These are phyloP conservation scores for Mormyrops boulengeri DNA, from an alignment of 2,797 vertebrate genomes.

Conservation along the genomic window DNA sequence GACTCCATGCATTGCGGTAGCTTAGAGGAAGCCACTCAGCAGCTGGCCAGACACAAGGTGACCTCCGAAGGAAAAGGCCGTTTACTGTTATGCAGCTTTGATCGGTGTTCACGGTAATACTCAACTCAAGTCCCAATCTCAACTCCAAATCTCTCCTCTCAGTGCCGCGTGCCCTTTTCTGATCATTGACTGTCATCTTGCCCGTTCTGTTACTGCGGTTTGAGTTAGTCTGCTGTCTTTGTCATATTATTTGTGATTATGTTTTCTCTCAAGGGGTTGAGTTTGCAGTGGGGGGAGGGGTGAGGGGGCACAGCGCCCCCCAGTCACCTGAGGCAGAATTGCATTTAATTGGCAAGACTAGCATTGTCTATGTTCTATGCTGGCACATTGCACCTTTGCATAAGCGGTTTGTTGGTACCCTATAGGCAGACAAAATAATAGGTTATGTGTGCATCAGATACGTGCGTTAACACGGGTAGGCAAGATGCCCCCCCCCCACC, in stretches of 20 bases:
- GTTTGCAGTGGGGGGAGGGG: not conserved
- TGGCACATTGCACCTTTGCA: no score
- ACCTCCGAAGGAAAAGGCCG: not conserved
- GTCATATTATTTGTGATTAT: not conserved
- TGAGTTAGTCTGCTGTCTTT: not conserved
- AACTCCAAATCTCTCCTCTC: not conserved
- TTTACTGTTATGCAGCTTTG: not conserved
- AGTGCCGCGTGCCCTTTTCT: not conserved
- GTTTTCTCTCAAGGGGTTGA: not conserved
- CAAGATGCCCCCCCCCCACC: no score
- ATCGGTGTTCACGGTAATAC: not conserved
- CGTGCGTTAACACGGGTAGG: no score
- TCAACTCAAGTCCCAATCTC: not conserved
- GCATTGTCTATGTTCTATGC: no score
- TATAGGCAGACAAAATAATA: no score
- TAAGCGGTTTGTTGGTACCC: no score
- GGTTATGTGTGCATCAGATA: no score
- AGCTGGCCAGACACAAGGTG: constrained; percentile 92
- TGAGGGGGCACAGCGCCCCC: not conserved
- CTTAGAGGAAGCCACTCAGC: constrained; percentile 84
- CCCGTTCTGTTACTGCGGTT: not conserved
- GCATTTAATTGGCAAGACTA: no score
- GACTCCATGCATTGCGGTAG: constrained; percentile 72
- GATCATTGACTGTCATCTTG: not conserved
- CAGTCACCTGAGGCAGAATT: no score